Percentiles rank a stretch among this genome's conserved stretches.
phyloP scores from a whole-genome alignment of 2,113 vertebrate genomes.

The Heterocephalus glaber region DNA sequence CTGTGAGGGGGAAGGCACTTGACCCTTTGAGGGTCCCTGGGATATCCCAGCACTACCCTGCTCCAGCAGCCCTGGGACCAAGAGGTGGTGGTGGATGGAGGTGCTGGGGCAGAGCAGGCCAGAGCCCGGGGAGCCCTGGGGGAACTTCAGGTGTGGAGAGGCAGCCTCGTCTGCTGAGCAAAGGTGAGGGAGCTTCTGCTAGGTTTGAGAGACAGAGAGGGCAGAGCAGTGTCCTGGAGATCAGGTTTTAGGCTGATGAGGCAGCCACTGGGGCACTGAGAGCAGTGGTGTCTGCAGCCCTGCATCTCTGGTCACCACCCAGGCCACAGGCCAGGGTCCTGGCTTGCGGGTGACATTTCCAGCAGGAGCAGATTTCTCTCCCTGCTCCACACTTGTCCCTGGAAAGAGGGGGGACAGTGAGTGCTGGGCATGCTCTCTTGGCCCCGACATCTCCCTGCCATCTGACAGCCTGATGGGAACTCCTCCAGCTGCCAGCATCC shows the following conservation, averaged over 20 bases:
- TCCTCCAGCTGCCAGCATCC: not conserved
- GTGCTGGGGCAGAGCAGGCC: not conserved
- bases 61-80: not conserved
- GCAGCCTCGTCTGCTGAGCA: not conserved
- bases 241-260: not conserved
- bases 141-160: not conserved
- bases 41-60: not conserved
- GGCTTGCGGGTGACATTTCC: not conserved
- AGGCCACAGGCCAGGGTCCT: not conserved
- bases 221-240: not conserved
- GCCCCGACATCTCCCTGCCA: not conserved
- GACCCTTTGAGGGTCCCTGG: too few species aligned
- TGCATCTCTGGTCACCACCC: not conserved
- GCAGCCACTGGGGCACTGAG: not conserved
- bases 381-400: not conserved
- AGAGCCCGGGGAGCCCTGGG: accelerated
- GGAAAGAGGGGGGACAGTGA: not conserved
- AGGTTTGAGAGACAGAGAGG: not conserved
- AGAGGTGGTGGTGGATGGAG: too few species aligned
- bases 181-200: not conserved
- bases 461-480: not conserved
- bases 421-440: not conserved
- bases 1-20: too few species aligned
- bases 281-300: not conserved
- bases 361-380: not conserved